Conservation (phyloP, 1,140 invertebrate species). For the Samia ricini region DNA sequence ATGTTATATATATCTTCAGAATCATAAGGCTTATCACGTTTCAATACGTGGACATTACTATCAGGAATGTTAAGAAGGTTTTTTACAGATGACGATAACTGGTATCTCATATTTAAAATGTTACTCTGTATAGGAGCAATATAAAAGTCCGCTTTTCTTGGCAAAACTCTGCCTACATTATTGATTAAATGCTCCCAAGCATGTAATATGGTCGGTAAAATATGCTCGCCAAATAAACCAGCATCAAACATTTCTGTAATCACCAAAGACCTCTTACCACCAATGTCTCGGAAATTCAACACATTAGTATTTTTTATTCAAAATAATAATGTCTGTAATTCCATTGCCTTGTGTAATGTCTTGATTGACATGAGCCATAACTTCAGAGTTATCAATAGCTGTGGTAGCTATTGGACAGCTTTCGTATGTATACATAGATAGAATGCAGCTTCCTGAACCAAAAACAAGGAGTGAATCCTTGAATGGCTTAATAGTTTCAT, state of each 20-base stretch:
- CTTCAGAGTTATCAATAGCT: constrained; percentile 82
- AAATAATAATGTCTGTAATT: constrained; percentile 41
- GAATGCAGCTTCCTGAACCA: constrained; percentile 85
- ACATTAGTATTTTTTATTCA: constrained; percentile 55
- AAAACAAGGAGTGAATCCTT: constrained; percentile 83
- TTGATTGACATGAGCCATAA: constrained; percentile 80
- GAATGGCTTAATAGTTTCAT: constrained; percentile 67
- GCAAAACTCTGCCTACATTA: constrained; percentile 78
- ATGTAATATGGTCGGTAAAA: constrained; percentile 82
- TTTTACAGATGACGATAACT: constrained; percentile 41
- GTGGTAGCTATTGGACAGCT: constrained; percentile 78
- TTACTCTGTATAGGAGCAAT: constrained; percentile 79
- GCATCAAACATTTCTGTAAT: constrained; percentile 90
- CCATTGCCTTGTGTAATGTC: constrained; percentile 78
- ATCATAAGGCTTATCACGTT: constrained; percentile 80
- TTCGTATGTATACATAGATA: constrained; percentile 81
- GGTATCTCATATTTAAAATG: constrained; percentile 65
- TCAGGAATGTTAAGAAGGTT: constrained; percentile 64
- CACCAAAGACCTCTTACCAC: constrained; percentile 80
- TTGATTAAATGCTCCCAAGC: constrained; percentile 81
- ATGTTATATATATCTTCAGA: constrained; percentile 81
- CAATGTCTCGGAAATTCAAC: constrained; percentile 77
- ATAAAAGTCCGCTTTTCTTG: constrained; percentile 81
- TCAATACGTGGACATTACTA: constrained; percentile 43
- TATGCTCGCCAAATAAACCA: constrained; percentile 86